Evolutionary conservation across 2,797 vertebrate species (phyloP).

Genomic region (Chlorospingus semifuscus): DNA sequence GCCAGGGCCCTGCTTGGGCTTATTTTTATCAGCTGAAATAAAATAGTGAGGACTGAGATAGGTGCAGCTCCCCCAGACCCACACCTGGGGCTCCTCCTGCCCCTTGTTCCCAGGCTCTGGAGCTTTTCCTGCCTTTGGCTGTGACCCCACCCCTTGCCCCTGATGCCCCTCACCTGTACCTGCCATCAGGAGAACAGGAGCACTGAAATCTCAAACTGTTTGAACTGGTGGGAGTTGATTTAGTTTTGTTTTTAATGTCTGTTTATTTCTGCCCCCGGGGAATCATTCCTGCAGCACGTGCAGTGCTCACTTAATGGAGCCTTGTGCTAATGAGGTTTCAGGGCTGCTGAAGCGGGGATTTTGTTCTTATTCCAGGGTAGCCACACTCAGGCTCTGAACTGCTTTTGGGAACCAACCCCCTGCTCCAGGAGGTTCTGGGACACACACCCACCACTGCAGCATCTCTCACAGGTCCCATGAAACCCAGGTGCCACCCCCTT

Average conservation of each 20-base stretch:
- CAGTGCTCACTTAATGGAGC: neutral
- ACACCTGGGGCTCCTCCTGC: neutral
- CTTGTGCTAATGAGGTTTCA: neutral
- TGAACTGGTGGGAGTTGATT: neutral
- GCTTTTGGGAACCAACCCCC: accelerated
- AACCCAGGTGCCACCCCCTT: neutral
- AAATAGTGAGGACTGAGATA: accelerated
- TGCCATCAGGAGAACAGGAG: neutral
- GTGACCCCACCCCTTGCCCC: neutral
- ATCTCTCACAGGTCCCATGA: too few relatives aligned
- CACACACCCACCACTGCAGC: neutral
- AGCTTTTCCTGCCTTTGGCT: neutral
- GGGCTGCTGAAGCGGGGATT: neutral
- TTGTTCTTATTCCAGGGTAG: neutral
- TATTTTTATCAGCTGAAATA: neutral
- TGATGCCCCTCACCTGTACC: neutral
- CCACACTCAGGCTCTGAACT: neutral
- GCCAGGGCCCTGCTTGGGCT: neutral
- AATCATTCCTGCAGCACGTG: accelerated
- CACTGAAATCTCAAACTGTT: neutral
- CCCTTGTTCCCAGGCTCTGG: accelerated
- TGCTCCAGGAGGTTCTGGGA: neutral
- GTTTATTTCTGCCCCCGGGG: neutral
- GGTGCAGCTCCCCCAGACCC: accelerated
- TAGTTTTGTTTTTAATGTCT: neutral